Evolutionary conservation across 2,888 invertebrate species (phyloP), one percentile per base, ranked within the genome.

Genomic region (Gasteruption jaculator): DNA sequence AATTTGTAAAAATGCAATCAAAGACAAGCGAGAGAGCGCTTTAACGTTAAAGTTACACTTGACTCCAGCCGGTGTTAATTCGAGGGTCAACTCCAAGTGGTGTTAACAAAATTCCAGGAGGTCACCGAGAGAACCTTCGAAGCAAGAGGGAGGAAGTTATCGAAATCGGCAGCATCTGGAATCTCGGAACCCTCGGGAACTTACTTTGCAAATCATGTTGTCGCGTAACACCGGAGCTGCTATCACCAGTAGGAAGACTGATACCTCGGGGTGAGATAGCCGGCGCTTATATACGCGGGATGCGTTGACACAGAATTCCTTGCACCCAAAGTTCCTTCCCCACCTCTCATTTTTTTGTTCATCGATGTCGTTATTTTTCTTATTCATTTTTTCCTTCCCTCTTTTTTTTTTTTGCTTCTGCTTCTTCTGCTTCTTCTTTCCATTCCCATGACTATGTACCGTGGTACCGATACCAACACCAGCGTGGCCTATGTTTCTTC

Each of bases 161-260:
- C n/a, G n/a, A n/a, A n/a, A n/a, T n/a, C n/a, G n/a, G n/a, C n/a
- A n/a, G n/a, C n/a, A n/a, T n/a, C n/a, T n/a, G n/a, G n/a, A n/a
- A n/a, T n/a, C n/a, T n/a, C n/a, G n/a, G n/a, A n/a, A n/a, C n/a
- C n/a, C n/a, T 5, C n/a, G 26, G 29, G 18, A 32, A 36, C 53
- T 55, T 54, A 63, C 63, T 61, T 58, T 60, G 55, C 51, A 51
- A 56, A 50, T 53, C 64, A 64, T 63, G 58, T 59, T 63, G 48
- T 48, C 61, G 53, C 49, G 50, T 52, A 41, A 45, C 42, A 32
- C 43, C 54, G 54, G 48, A 56, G 63, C 58, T 57, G 50, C 50
- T 56, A 54, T n/a, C n/a, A n/a, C n/a, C n/a, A n/a, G n/a, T n/a
- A n/a, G n/a, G 57, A 56, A 53, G 57, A 63, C 63, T 63, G 63